A percentile compares a stretch with the other conserved stretches of the same genome.
Evolutionary conservation across 2,113 vertebrate species (phyloP).

Genomic region (Phyllopteryx taeniolatus): DNA sequence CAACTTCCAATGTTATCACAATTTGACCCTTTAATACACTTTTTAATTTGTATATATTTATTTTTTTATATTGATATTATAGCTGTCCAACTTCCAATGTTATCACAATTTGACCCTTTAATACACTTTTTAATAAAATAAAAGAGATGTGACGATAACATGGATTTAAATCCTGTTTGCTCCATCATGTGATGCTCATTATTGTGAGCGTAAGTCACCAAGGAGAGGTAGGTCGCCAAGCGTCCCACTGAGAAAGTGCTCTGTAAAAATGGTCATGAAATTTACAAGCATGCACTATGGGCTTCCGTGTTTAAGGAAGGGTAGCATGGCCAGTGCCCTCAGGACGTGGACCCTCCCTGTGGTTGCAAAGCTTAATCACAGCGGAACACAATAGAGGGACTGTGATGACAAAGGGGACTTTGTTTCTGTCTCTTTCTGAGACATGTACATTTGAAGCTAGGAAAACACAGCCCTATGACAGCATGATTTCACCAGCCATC

Average conservation of each 20-base stretch:
- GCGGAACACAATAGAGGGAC: constrained; percentile 52
- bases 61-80: no score
- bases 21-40: no score
- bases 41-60: no score
- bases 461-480: constrained; percentile 6
- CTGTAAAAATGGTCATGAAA: constrained; percentile 51
- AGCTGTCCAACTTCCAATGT: no score
- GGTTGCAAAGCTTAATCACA: constrained; percentile 31
- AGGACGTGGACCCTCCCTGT: constrained; percentile 44
- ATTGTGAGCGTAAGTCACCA: constrained; percentile 23
- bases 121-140: not conserved
- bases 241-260: constrained; percentile 56
- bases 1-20: no score
- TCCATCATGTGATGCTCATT: constrained; percentile 24
- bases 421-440: constrained; percentile 56
- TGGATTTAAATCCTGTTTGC: constrained; percentile 3
- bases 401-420: constrained; percentile 54
- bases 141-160: not conserved
- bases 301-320: constrained; percentile 46
- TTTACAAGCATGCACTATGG: constrained; percentile 50
- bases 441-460: constrained; percentile 31
- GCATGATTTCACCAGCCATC: constrained; percentile 29
- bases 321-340: constrained; percentile 49
- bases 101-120: no score
- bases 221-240: constrained; percentile 45